phyloP scores from a whole-genome alignment of 2,888 invertebrate genomes.

The Notodonta dromedarius region DNA sequence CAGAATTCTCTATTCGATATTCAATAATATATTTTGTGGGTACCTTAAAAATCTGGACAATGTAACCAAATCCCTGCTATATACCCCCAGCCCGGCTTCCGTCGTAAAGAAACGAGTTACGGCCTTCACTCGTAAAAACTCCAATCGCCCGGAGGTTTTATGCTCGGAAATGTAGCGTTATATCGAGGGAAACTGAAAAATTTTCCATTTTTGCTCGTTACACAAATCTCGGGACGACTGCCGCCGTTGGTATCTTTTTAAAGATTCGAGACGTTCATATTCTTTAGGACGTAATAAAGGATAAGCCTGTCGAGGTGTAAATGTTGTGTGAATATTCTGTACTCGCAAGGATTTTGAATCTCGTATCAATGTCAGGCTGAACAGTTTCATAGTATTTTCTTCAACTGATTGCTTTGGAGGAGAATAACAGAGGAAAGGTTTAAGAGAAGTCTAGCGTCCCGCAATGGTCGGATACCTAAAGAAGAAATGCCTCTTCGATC shows the following conservation, averaged over 20 bases:
- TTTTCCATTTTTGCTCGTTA: constrained; percentile 23
- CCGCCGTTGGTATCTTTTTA: constrained; percentile 1
- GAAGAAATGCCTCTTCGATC: too few relatives aligned
- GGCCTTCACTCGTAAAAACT: constrained; percentile 49
- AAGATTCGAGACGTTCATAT: constrained; percentile 1
- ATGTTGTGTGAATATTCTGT: neutral
- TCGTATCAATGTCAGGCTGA: too few relatives aligned
- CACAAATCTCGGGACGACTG: constrained; percentile 6
- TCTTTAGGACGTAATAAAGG: constrained; percentile 2
- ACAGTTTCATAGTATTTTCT: too few relatives aligned
- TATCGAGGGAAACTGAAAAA: constrained; percentile 30
- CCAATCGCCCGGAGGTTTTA: constrained; percentile 43
- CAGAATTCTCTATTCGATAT: neutral
- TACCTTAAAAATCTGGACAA: constrained; percentile 4
- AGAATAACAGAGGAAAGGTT: too few relatives aligned
- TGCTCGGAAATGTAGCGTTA: constrained; percentile 26
- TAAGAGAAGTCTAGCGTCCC: too few relatives aligned
- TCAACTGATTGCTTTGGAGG: too few relatives aligned
- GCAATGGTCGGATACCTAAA: too few relatives aligned
- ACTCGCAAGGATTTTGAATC: neutral
- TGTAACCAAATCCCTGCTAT: constrained; percentile 2
- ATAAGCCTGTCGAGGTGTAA: constrained; percentile 1
- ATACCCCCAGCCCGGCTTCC: constrained; percentile 20
- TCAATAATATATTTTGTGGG: neutral
- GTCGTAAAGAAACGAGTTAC: constrained; percentile 39